Conservation (phyloP, 2,888 invertebrate species). For the Coelogynopora nodosa region DNA sequence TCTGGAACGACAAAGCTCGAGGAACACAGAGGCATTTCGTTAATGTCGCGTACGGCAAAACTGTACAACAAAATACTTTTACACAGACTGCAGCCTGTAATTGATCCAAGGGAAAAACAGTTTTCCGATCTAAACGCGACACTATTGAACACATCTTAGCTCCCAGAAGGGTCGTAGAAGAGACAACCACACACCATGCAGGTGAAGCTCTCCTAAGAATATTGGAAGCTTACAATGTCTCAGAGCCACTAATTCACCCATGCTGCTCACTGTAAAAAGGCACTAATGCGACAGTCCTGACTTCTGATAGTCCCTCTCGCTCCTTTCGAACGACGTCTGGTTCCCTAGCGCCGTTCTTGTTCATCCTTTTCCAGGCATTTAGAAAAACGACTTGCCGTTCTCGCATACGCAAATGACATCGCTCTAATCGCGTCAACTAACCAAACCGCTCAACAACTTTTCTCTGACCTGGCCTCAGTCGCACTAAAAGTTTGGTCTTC, state of each 20-base stretch:
- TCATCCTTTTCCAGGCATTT: too few relatives aligned
- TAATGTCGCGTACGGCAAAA: conserved; percentile 32
- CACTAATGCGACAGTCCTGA: not conserved
- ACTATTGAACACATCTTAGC: conserved; percentile 25
- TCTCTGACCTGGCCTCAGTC: not conserved
- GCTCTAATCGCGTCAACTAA: not conserved
- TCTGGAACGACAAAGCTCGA: conserved; percentile 26
- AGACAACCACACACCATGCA: conserved; percentile 11
- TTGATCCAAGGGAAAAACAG: too few relatives aligned
- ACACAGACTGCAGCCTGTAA: conserved; percentile 9
- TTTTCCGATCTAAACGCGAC: not conserved
- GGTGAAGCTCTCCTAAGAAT: not conserved
- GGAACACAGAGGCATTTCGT: conserved; percentile 35
- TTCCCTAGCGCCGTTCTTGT: conserved; percentile 7
- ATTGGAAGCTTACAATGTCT: not conserved
- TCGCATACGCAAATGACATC: not conserved
- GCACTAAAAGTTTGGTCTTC: not conserved
- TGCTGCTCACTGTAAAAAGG: not conserved
- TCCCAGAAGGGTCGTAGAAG: conserved; percentile 21
- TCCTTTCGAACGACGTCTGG: not conserved
- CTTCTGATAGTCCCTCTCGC: not conserved
- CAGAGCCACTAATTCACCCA: conserved; percentile 7
- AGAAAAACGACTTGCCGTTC: too few relatives aligned
- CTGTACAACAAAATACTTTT: conserved; percentile 26
- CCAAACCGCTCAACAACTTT: not conserved